Percentiles rank a stretch among this genome's conserved stretches.
These are phyloP conservation scores for Crocodylus rhombifer DNA, from an alignment of 2,797 vertebrate genomes.

Conservation along the genomic window DNA sequence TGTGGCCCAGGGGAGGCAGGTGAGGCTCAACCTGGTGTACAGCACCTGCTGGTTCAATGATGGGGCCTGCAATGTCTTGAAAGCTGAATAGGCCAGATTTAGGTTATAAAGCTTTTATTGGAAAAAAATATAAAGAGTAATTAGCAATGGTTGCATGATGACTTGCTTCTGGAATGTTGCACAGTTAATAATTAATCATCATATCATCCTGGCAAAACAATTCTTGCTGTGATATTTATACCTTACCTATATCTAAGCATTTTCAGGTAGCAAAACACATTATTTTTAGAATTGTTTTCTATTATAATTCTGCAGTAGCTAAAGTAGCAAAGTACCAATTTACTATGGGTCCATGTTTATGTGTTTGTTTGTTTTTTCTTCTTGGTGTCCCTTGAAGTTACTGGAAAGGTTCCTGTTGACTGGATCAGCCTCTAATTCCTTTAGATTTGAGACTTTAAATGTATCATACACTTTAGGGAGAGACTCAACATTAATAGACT, in stretches of 20 bases:
- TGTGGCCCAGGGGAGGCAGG: too few relatives aligned
- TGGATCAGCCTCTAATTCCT: neutral
- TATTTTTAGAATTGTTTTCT: neutral
- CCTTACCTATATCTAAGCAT: neutral
- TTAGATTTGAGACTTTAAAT: neutral
- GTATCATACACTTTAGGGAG: neutral
- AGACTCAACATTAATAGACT: too few relatives aligned
- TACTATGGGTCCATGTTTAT: too few relatives aligned
- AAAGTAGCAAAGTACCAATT: too few relatives aligned
- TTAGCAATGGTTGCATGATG: neutral
- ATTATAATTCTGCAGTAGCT: too few relatives aligned
- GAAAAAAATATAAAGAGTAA: fast-evolving
- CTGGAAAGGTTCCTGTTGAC: neutral
- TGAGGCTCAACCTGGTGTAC: too few relatives aligned
- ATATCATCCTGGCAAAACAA: neutral
- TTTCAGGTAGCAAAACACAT: neutral
- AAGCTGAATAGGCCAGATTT: neutral
- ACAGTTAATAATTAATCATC: neutral
- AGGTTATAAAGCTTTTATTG: neutral
- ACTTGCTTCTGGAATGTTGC: neutral
- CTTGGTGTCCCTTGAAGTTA: neutral
- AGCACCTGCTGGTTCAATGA: too few relatives aligned
- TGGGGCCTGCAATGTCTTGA: too few relatives aligned
- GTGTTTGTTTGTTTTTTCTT: too few relatives aligned
- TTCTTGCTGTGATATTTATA: neutral